A percentile compares a stretch with the other conserved stretches of the same genome.
These are phyloP conservation scores for Drosophila setifemur DNA, from an alignment of 1,140 invertebrate genomes.

Conservation along the genomic window DNA sequence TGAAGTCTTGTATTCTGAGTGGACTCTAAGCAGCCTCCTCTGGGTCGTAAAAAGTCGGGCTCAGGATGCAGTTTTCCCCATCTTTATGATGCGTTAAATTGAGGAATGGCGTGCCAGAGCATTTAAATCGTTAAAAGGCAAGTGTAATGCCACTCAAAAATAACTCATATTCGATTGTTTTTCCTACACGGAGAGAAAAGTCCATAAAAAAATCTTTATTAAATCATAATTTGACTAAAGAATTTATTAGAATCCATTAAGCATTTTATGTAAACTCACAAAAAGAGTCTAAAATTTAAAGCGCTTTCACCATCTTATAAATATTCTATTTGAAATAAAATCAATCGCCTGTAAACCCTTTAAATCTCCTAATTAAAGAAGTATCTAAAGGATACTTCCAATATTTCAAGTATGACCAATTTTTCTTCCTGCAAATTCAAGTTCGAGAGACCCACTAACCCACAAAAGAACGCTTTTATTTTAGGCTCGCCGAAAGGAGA, in stretches of 20 bases:
- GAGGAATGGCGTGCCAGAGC: conserved; percentile 75
- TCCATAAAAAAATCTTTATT: no score
- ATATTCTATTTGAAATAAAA: no score
- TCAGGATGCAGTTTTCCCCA: conserved; percentile 38
- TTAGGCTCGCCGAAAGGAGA: conserved; percentile 35
- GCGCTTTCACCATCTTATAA: no score
- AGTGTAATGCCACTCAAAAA: conserved; percentile 26
- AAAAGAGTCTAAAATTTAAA: no score
- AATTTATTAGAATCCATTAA: no score
- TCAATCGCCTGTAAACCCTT: no score
- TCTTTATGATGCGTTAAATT: conserved; percentile 70
- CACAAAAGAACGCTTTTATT: conserved; percentile 26
- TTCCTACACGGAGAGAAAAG: not conserved
- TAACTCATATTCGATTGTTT: conserved; percentile 31
- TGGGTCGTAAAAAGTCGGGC: conserved; percentile 24
- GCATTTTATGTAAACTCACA: no score
- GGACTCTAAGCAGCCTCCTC: conserved; percentile 36
- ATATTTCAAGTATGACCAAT: not conserved
- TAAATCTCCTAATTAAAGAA: no score
- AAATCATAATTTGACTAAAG: no score
- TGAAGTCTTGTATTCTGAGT: conserved; percentile 8
- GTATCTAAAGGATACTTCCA: no score
- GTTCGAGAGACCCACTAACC: conserved; percentile 38
- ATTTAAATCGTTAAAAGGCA: conserved; percentile 66
- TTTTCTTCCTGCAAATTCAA: not conserved